Conservation (phyloP, 1,140 invertebrate species). For the Drosophila orena region DNA sequence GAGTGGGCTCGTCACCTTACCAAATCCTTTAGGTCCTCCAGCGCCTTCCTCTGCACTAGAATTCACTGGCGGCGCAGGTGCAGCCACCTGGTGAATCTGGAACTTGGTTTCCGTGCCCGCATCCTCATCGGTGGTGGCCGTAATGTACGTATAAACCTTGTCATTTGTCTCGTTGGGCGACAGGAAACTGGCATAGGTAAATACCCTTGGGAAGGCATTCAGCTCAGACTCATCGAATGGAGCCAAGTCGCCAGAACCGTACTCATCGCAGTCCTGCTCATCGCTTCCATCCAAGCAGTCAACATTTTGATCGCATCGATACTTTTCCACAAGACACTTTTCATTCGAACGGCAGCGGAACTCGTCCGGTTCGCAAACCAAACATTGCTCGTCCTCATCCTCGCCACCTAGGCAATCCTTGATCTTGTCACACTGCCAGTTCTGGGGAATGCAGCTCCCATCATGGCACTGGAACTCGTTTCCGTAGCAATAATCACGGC, state of each 20-base stretch:
- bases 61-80: constrained; percentile 25
- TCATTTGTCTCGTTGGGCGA: constrained; percentile 79
- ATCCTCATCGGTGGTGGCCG: constrained; percentile 72
- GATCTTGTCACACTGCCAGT: constrained; percentile 88
- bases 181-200: constrained; percentile 76
- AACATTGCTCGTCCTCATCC: constrained; percentile 88
- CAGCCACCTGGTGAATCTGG: constrained; percentile 65
- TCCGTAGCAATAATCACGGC: constrained; percentile 85
- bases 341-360: constrained; percentile 87
- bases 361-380: constrained; percentile 86
- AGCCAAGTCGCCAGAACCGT: constrained; percentile 52
- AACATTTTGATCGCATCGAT: constrained; percentile 91
- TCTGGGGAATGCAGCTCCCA: constrained; percentile 87
- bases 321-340: constrained; percentile 89
- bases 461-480: constrained; percentile 88
- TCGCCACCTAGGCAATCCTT: constrained; percentile 88
- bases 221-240: constrained; percentile 69
- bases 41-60: constrained; percentile 59
- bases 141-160: constrained; percentile 77
- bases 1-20: constrained; percentile 42
- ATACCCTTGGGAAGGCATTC: constrained; percentile 75
- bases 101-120: constrained; percentile 72
- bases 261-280: constrained; percentile 87
- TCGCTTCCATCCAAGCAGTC: constrained; percentile 93
- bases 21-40: constrained; percentile 70